A percentile compares a stretch with the other conserved stretches of the same genome.
Evolutionary conservation across 2,113 vertebrate genomes (phyloP).

Genomic region (Lophius piscatorius): DNA sequence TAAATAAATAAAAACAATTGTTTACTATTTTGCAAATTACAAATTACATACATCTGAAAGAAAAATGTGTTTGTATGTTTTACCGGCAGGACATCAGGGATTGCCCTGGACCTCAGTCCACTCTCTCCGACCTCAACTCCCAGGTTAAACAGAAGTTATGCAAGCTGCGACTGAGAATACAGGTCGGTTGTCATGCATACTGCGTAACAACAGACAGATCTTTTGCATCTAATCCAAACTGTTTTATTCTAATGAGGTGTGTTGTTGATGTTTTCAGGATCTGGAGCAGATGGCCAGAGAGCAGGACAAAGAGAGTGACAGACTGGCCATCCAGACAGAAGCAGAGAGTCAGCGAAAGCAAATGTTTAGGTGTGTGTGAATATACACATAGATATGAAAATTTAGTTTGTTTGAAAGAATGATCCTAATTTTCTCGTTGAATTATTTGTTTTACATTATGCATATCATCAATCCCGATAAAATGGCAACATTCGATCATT

Average conservation of each 20-base stretch:
- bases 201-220: too few species aligned
- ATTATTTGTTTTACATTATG: not conserved
- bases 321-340: conserved; percentile 84
- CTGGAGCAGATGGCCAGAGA: conserved; percentile 92
- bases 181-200: conserved; percentile 86
- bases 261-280: conserved; percentile 75
- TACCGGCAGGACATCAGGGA: conserved; percentile 78
- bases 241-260: not conserved
- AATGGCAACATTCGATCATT: not conserved
- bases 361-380: conserved; percentile 86
- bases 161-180: conserved; percentile 86
- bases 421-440: not conserved
- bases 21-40: too few species aligned
- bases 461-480: not conserved
- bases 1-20: too few species aligned
- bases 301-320: conserved; percentile 90
- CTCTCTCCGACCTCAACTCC: conserved; percentile 86
- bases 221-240: not conserved
- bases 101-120: conserved; percentile 84
- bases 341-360: conserved; percentile 90
- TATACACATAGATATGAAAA: not conserved
- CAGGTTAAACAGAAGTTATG: conserved; percentile 91
- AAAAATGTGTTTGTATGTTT: conserved; percentile 18
- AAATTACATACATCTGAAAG: not conserved
- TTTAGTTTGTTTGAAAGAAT: not conserved